A percentile compares a stretch with the other conserved stretches of the same genome.
These are phyloP conservation scores for Synodontis membranacea DNA, from an alignment of 2,113 vertebrate genomes.

Conservation along the genomic window DNA sequence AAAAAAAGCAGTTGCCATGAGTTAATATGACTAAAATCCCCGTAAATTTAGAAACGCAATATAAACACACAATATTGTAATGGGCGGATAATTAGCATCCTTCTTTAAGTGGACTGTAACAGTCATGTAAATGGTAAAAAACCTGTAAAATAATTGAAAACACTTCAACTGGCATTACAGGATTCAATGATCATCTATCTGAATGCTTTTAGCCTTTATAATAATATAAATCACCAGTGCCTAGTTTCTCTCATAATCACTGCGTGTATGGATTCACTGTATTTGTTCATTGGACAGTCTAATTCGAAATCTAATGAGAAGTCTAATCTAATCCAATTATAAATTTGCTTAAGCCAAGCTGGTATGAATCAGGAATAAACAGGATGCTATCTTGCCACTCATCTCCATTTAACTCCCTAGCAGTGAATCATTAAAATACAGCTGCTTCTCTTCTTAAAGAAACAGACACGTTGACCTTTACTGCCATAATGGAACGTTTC, in stretches of 20 bases:
- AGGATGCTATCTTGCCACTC: conserved; percentile 11
- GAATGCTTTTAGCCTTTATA: neutral
- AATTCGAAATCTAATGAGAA: conserved; percentile 12
- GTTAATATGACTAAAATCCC: neutral
- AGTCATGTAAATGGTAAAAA: neutral
- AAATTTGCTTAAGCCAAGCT: conserved; percentile 46
- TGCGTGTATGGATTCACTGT: neutral
- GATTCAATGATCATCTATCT: neutral
- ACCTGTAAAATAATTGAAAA: conserved; percentile 8
- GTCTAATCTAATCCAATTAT: conserved; percentile 51
- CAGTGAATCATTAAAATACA: neutral
- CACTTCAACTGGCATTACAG: conserved; percentile 7
- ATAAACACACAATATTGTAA: neutral
- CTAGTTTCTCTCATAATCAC: neutral
- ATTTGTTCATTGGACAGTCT: neutral
- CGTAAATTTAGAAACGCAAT: neutral
- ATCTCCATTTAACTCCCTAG: conserved; percentile 33
- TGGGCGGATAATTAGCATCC: neutral
- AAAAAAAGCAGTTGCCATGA: neutral
- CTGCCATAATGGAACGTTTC: neutral
- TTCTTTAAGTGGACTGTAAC: neutral
- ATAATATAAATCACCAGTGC: neutral
- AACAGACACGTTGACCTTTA: neutral
- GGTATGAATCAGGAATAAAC: conserved; percentile 48
- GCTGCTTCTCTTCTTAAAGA: conserved; percentile 10